A percentile compares a stretch with the other conserved stretches of the same genome.
These are phyloP conservation scores for Dione juno DNA, from an alignment of 2,888 invertebrate species.

Conservation along the genomic window DNA sequence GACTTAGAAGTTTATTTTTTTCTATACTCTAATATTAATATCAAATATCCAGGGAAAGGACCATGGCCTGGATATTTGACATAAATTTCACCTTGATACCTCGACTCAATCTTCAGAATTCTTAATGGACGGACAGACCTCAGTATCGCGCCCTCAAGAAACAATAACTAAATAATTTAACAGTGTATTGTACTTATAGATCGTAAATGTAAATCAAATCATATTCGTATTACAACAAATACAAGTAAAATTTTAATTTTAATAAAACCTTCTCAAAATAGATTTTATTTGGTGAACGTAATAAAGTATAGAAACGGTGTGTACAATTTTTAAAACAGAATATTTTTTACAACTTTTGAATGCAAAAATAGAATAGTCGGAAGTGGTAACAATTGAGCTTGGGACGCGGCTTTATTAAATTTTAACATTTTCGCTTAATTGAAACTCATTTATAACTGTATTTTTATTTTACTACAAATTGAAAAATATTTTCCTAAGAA, in stretches of 20 bases:
- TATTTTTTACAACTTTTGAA: neutral
- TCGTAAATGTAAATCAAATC: neutral
- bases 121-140: no score
- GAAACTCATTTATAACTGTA: neutral
- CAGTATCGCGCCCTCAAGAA: no score
- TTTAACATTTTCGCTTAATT: neutral
- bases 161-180: no score
- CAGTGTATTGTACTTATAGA: no score
- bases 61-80: no score
- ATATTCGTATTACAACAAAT: neutral
- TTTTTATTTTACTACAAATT: no score
- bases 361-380: neutral
- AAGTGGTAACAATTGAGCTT: conserved; percentile 4
- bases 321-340: conserved; percentile 13
- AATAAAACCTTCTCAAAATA: neutral
- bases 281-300: neutral
- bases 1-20: no score
- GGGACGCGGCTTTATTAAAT: neutral
- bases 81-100: no score
- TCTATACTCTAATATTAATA: no score
- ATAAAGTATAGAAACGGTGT: conserved; percentile 1
- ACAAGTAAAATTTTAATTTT: neutral
- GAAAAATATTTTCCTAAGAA: neutral
- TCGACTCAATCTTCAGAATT: no score
- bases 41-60: no score